Conservation (phyloP, 2,888 invertebrate species). For the Sialis lutaria region DNA sequence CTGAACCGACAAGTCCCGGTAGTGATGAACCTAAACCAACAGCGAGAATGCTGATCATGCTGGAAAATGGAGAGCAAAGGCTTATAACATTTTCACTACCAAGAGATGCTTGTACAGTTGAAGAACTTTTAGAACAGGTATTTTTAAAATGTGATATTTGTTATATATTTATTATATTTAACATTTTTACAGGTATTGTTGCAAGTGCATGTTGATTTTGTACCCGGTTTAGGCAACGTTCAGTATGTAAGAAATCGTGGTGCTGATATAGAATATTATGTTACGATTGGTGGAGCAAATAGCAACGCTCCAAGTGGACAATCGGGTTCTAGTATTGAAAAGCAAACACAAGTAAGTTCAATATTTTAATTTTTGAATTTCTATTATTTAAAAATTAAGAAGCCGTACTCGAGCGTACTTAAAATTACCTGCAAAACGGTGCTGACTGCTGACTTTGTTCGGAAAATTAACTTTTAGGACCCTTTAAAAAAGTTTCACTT, state of each 20-base stretch:
- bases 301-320: constrained; percentile 5
- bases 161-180: not conserved
- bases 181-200: constrained; percentile 11
- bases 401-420: too few species aligned
- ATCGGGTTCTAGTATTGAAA: not conserved
- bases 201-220: constrained; percentile 51
- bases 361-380: too few species aligned
- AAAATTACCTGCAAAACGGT: too few species aligned
- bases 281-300: constrained; percentile 39
- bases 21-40: constrained; percentile 40
- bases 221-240: constrained; percentile 45
- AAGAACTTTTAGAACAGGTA: constrained; percentile 66
- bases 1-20: constrained; percentile 28
- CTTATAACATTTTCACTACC: constrained; percentile 68
- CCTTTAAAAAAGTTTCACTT: too few species aligned
- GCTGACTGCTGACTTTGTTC: too few species aligned
- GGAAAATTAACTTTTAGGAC: too few species aligned
- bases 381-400: too few species aligned
- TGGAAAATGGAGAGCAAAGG: constrained; percentile 62
- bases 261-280: constrained; percentile 63
- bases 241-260: constrained; percentile 57
- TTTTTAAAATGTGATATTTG: constrained; percentile 5
- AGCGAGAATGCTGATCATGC: constrained; percentile 62
- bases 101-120: constrained; percentile 64
- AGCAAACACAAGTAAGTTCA: not conserved